Evolutionary conservation across 2,797 vertebrate genomes (phyloP).

Genomic region (Gorsachius magnificus): DNA sequence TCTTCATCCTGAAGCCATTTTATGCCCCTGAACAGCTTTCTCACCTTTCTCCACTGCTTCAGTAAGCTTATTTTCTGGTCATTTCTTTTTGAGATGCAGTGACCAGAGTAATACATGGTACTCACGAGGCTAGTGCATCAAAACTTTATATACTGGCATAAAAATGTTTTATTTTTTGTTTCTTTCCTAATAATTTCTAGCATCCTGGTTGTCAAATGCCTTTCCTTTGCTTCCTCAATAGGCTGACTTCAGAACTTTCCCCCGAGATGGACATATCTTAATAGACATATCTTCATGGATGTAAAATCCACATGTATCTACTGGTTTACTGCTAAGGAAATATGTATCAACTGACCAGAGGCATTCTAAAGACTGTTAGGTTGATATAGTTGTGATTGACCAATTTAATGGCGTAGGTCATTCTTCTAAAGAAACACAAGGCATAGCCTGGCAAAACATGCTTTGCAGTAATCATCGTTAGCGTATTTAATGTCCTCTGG

Average conservation of each 20-base stretch:
- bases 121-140: background rate
- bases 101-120: background rate
- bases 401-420: background rate
- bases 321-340: background rate
- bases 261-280: background rate
- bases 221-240: background rate
- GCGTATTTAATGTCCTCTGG: background rate
- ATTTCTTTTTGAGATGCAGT: background rate
- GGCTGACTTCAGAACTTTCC: background rate
- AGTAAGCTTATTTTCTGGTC: background rate
- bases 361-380: background rate
- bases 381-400: background rate
- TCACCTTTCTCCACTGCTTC: background rate
- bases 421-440: background rate
- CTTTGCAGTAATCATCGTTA: background rate
- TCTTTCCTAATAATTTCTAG: background rate
- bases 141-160: background rate
- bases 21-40: background rate
- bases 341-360: background rate
- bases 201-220: background rate
- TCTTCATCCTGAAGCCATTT: background rate
- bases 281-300: background rate
- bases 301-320: background rate
- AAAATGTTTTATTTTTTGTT: background rate
- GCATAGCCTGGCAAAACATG: background rate